Conservation (phyloP, 1,140 invertebrate species). For the Mercenaria mercenaria region DNA sequence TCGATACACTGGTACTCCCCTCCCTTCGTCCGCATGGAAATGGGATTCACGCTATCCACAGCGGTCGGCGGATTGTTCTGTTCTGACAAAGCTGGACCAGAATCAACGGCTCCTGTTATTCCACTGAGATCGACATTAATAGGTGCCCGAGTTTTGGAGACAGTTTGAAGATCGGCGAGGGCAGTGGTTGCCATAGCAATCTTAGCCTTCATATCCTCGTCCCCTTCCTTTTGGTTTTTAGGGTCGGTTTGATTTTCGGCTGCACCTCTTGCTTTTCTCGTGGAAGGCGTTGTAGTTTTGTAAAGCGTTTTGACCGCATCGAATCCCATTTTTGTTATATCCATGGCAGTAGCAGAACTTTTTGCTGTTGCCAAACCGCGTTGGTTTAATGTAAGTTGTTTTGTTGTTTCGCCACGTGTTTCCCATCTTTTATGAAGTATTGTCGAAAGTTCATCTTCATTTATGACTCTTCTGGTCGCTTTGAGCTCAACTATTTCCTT, state of each 20-base stretch:
- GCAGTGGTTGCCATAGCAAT: background rate
- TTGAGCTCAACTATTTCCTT: background rate
- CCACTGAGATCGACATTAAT: background rate
- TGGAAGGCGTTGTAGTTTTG: background rate
- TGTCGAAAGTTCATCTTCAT: background rate
- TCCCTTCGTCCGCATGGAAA: background rate
- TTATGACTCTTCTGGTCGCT: background rate
- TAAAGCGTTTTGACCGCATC: background rate
- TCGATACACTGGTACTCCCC: background rate
- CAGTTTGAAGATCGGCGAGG: background rate
- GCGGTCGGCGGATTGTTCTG: background rate
- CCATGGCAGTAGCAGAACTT: background rate
- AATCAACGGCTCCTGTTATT: background rate
- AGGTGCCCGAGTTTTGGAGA: background rate
- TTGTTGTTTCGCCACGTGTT: background rate
- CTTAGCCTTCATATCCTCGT: background rate
- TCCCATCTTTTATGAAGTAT: background rate
- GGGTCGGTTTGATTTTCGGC: background rate
- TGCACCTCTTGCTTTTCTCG: background rate
- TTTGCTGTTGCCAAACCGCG: background rate
- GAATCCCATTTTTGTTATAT: background rate
- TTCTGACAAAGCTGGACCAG: background rate
- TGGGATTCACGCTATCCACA: background rate
- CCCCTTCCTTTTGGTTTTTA: background rate
- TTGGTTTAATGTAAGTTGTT: background rate